phyloP scores from a whole-genome alignment of 2,797 vertebrate genomes.

The Cheirogaleus major region DNA sequence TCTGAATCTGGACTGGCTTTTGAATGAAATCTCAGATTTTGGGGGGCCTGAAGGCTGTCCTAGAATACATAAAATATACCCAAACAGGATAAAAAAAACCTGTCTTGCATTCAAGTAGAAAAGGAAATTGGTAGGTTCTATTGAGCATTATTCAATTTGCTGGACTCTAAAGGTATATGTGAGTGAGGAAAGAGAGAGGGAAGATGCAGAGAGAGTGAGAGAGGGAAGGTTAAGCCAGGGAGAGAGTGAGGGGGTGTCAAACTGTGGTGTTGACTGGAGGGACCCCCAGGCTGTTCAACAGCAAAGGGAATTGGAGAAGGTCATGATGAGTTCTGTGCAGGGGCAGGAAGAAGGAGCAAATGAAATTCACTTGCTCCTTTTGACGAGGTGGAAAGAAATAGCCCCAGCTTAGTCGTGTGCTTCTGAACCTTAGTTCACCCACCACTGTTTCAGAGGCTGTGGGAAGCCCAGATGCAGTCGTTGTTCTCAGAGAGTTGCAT shows the following conservation, averaged over 20 bases:
- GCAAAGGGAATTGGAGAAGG: not conserved
- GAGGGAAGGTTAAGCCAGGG: not conserved
- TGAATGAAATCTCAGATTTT: constrained; percentile 73
- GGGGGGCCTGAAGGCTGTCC: constrained; percentile 2
- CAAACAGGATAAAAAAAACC: not conserved
- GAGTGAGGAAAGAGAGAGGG: not conserved
- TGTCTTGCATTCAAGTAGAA: not conserved
- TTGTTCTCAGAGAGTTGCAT: constrained; percentile 53
- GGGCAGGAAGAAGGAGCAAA: not conserved
- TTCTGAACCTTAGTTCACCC: constrained; percentile 55
- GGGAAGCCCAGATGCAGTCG: constrained; percentile 65
- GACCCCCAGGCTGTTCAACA: not conserved
- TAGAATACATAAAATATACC: not conserved
- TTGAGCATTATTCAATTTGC: not conserved
- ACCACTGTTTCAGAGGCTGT: constrained; percentile 19
- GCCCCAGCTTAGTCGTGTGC: not conserved
- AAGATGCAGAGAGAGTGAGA: not conserved
- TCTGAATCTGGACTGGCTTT: constrained; percentile 65
- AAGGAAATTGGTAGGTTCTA: not conserved
- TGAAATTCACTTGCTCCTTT: not conserved
- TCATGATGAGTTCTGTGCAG: not conserved
- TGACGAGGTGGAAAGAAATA: not conserved
- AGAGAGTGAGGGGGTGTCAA: no score
- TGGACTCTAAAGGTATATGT: not conserved
- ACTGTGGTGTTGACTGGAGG: not conserved